These are phyloP conservation scores for Rhinophrynus dorsalis DNA, from an alignment of 2,797 vertebrate species.

Conservation along the genomic window DNA sequence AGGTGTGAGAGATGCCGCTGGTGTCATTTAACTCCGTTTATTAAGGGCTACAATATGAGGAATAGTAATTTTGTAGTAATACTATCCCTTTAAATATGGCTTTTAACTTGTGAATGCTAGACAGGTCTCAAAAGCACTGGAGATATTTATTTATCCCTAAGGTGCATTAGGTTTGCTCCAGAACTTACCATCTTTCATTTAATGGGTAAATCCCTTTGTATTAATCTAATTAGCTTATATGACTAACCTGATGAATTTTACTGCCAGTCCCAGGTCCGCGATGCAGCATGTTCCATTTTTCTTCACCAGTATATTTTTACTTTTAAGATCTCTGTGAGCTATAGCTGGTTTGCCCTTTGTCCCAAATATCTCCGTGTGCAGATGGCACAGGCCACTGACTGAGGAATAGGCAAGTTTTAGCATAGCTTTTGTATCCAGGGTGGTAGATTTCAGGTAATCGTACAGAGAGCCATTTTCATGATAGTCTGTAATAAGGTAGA, in stretches of 20 bases:
- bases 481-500: conserved; percentile 96
- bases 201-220: too few relatives aligned
- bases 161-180: too few relatives aligned
- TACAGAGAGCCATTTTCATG: conserved; percentile 95
- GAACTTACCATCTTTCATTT: too few relatives aligned
- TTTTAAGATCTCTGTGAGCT: conserved; percentile 94
- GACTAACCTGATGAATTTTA: conserved; percentile 93
- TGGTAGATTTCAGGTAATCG: conserved; percentile 93
- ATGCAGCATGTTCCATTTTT: conserved; percentile 94
- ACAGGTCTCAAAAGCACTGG: too few relatives aligned
- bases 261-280: conserved; percentile 91
- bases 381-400: conserved; percentile 90
- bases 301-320: conserved; percentile 96
- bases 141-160: too few relatives aligned
- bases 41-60: too few relatives aligned
- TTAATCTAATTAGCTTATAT: conserved; percentile 26
- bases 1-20: too few relatives aligned
- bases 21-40: too few relatives aligned
- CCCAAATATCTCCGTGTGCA: conserved; percentile 97
- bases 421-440: conserved; percentile 84
- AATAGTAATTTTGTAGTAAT: too few relatives aligned
- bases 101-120: too few relatives aligned
- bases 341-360: conserved; percentile 96
- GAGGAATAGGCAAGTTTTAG: conserved; percentile 88
- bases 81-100: too few relatives aligned